Percentiles rank a stretch among this genome's conserved stretches.
Conservation (phyloP, 2,113 vertebrate species). For the Nestor notabilis region DNA sequence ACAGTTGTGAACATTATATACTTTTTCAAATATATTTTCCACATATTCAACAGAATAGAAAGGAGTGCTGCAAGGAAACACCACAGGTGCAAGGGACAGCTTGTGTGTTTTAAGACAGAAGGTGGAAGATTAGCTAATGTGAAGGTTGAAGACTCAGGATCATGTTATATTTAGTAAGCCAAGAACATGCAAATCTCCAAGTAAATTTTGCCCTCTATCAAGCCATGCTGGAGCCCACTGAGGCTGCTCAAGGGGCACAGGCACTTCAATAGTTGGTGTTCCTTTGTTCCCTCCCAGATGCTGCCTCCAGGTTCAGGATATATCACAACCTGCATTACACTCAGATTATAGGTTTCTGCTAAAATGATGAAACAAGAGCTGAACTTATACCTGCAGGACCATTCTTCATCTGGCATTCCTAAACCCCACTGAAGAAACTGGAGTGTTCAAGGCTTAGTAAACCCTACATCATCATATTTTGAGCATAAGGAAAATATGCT, state of each 20-base stretch:
- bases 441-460: background rate
- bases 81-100: background rate
- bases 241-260: background rate
- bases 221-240: background rate
- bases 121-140: background rate
- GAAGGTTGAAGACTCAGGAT: background rate
- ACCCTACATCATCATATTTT: background rate
- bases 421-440: background rate
- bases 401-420: background rate
- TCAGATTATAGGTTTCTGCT: background rate
- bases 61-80: background rate
- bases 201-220: background rate
- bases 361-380: background rate
- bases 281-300: background rate
- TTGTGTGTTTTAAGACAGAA: background rate
- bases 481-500: background rate
- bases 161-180: background rate
- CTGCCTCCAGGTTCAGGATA: background rate
- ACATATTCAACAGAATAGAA: background rate
- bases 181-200: background rate
- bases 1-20: background rate
- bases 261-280: background rate
- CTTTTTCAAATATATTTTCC: background rate
- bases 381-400: background rate
- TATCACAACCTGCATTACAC: background rate